These are phyloP conservation scores for Siniperca scherzeri DNA, from an alignment of 2,797 vertebrate genomes.

Conservation along the genomic window DNA sequence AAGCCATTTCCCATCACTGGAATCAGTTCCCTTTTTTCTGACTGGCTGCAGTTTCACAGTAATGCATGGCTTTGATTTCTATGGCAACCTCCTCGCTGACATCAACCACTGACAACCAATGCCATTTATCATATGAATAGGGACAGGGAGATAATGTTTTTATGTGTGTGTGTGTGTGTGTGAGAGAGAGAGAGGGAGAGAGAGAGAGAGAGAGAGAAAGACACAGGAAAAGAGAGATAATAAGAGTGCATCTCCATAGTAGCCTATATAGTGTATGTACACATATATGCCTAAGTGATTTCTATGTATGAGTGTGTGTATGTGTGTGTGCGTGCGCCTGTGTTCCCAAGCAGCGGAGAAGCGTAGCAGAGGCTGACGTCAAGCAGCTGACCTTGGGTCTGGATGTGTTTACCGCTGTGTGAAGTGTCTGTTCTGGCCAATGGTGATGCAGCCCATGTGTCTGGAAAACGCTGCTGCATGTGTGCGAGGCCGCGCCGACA, in stretches of 20 bases:
- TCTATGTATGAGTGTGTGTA: conserved; percentile 31
- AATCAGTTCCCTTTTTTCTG: conserved; percentile 34
- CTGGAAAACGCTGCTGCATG: conserved; percentile 51
- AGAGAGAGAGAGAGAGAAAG: neutral
- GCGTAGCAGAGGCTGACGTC: conserved; percentile 75
- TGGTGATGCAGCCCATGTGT: conserved; percentile 52
- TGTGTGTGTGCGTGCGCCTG: conserved; percentile 14
- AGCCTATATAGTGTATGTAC: neutral
- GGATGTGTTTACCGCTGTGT: conserved; percentile 76
- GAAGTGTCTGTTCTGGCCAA: conserved; percentile 65
- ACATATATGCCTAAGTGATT: conserved; percentile 20
- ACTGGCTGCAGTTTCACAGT: conserved; percentile 28
- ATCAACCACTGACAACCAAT: conserved; percentile 46
- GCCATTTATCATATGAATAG: conserved; percentile 27
- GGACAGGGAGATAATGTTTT: conserved; percentile 18
- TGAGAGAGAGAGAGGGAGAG: neutral
- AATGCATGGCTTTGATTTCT: conserved; percentile 67
- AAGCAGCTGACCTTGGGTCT: conserved; percentile 73
- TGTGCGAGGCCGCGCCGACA: conserved; percentile 60
- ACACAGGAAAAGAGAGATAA: neutral
- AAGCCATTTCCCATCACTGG: conserved; percentile 43
- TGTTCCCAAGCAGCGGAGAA: conserved; percentile 76
- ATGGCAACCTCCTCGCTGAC: conserved; percentile 64
- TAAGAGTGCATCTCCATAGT: conserved; percentile 14
- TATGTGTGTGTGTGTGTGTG: neutral